A percentile compares a stretch with the other conserved stretches of the same genome.
These are phyloP conservation scores for Copsychus sechellarum DNA, from an alignment of 2,113 vertebrate species.

Conservation along the genomic window DNA sequence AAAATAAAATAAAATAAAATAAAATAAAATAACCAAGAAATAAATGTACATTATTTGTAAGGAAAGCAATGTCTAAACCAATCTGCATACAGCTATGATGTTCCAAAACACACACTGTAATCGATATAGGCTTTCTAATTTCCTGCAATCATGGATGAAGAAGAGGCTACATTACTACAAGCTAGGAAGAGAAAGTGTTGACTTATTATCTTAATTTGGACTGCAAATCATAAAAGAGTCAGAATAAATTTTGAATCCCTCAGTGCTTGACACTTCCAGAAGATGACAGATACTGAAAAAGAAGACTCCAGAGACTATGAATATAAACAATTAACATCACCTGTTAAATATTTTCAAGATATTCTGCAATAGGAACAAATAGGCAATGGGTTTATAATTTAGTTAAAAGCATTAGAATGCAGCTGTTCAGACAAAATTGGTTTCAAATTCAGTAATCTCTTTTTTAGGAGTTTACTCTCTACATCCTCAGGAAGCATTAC, in stretches of 20 bases:
- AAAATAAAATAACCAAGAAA: background rate
- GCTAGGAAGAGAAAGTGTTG: background rate
- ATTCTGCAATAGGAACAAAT: background rate
- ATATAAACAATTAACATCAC: background rate
- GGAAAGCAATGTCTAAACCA: background rate
- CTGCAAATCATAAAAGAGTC: background rate
- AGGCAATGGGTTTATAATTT: background rate
- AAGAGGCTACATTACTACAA: background rate
- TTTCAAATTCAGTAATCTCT: background rate
- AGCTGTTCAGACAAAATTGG: background rate
- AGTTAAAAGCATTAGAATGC: background rate
- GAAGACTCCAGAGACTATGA: background rate
- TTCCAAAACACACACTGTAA: background rate
- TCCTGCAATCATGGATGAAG: background rate
- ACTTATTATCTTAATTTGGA: background rate
- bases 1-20: too few relatives aligned
- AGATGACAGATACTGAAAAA: background rate
- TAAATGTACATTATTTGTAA: background rate
- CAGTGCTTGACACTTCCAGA: background rate
- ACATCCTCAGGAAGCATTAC: background rate
- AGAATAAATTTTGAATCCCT: slow-evolving; percentile 9
- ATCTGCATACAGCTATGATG: background rate
- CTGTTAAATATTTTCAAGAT: slow-evolving; percentile 11
- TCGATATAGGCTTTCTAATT: slow-evolving; percentile 18
- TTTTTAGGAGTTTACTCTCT: background rate